A percentile compares a stretch with the other conserved stretches of the same genome.
These are phyloP conservation scores for Meandrusa payeni DNA, from an alignment of 2,888 invertebrate species.

Conservation along the genomic window DNA sequence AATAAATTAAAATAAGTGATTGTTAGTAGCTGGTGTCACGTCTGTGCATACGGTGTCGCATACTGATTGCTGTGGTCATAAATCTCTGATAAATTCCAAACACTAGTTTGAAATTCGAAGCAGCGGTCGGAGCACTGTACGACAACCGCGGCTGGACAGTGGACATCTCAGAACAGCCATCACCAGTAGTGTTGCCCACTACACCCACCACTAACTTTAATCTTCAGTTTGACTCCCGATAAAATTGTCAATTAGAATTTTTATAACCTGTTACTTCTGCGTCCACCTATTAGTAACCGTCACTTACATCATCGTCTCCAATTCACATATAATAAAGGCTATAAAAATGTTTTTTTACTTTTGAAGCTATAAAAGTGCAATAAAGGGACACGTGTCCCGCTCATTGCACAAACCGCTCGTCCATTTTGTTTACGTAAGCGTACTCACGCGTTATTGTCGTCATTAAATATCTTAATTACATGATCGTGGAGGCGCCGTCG, in stretches of 20 bases:
- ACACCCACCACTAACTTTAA: no score
- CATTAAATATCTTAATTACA: conserved; percentile 13
- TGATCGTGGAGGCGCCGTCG: conserved; percentile 2
- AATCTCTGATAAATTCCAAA: conserved; percentile 4
- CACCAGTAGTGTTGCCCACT: no score
- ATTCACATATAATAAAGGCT: conserved; percentile 3
- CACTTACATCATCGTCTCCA: conserved; percentile 1
- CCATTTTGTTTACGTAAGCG: conserved; percentile 12
- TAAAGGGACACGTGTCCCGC: conserved; percentile 17
- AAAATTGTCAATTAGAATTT: no score
- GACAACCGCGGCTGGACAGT: no score
- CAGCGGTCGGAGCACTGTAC: no score
- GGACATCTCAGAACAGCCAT: no score
- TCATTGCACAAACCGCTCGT: conserved; percentile 1
- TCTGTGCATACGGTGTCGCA: not conserved
- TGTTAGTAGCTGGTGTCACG: not conserved
- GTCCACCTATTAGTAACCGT: no score
- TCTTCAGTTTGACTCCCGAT: no score
- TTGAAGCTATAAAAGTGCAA: conserved; percentile 16
- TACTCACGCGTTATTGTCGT: conserved; percentile 12
- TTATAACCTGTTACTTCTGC: no score
- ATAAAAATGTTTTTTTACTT: no score
- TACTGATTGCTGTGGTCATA: not conserved
- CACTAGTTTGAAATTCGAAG: no score
- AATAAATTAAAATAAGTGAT: conserved; percentile 10